These are phyloP conservation scores for Trissonchulus latispiculum DNA, from an alignment of 2,888 invertebrate species.

Conservation along the genomic window DNA sequence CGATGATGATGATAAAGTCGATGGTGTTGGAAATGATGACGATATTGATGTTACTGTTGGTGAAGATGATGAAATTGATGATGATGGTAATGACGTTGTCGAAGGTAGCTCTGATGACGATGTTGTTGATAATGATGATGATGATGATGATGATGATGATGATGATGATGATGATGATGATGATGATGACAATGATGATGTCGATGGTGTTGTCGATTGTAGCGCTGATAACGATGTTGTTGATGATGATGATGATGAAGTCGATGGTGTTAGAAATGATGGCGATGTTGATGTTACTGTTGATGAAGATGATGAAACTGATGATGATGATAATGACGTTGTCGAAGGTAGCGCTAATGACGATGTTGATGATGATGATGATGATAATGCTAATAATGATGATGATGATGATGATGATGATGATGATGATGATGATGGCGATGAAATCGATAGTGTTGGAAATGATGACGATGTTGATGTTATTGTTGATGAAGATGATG, in stretches of 20 bases:
- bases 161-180: background rate
- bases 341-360: no score
- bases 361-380: no score
- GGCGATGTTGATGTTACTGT: background rate
- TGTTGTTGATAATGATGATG: background rate
- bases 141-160: background rate
- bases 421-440: no score
- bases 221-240: background rate
- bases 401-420: no score
- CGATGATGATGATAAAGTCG: background rate
- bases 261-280: no score
- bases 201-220: background rate
- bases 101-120: background rate
- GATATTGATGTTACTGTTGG: background rate
- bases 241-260: background rate
- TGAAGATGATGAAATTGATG: constrained; percentile 7
- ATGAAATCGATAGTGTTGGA: no score
- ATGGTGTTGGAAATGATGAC: background rate
- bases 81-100: background rate
- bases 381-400: no score
- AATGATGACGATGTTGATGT: no score
- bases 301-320: background rate
- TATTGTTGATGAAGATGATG: background rate
- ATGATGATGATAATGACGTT: no score
- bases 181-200: background rate